These are phyloP conservation scores for Galaxea fascicularis DNA, from an alignment of 92 coral and sea anemone species.

Conservation along the genomic window DNA sequence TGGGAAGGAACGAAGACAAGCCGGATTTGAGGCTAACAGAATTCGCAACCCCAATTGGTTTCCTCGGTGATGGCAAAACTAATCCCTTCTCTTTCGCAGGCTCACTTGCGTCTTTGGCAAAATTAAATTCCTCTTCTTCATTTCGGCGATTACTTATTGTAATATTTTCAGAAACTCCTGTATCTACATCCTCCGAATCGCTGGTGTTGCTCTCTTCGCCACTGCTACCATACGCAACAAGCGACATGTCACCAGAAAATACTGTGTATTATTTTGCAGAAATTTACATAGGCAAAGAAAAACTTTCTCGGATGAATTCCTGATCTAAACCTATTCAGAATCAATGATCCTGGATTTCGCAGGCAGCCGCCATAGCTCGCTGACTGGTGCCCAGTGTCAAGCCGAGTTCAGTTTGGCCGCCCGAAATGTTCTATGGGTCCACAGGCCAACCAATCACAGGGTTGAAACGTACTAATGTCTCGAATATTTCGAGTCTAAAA, in stretches of 20 bases:
- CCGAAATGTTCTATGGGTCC: too few relatives aligned
- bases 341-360: too few relatives aligned
- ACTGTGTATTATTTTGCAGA: neutral
- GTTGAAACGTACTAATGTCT: too few relatives aligned
- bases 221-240: slow-evolving; percentile 93
- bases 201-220: slow-evolving; percentile 81
- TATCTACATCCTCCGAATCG: slow-evolving; percentile 36
- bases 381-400: slow-evolving; percentile 21
- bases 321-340: neutral
- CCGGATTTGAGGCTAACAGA: neutral
- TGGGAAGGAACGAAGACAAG: slow-evolving; percentile 63
- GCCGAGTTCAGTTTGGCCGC: neutral
- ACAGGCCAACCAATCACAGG: too few relatives aligned
- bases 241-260: slow-evolving; percentile 70
- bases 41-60: slow-evolving; percentile 16
- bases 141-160: neutral
- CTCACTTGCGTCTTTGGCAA: slow-evolving; percentile 5
- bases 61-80: slow-evolving; percentile 26
- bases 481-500: too few relatives aligned
- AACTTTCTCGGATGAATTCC: neutral
- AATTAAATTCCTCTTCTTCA: neutral
- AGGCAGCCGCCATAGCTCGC: slow-evolving; percentile 11
- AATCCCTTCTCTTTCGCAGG: neutral
- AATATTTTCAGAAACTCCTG: neutral
- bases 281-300: neutral